phyloP scores from a whole-genome alignment of 1,140 invertebrate genomes.

The Papilio aristodemus region DNA sequence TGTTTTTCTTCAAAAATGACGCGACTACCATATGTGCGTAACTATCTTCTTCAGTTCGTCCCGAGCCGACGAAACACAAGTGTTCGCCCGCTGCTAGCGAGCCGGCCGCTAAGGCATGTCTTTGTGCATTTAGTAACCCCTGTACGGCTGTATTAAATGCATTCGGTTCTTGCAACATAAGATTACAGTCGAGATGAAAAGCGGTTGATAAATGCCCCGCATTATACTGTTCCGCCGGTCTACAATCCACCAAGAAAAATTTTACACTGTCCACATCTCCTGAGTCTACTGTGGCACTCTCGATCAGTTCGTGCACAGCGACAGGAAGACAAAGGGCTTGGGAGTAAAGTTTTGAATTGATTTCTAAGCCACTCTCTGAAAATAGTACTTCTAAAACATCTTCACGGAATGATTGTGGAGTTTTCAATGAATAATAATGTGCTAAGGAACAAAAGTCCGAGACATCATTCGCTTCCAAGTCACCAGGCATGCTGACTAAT shows the following conservation, averaged over 20 bases:
- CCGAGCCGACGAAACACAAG: slow-evolving; percentile 98
- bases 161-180: slow-evolving; percentile 97
- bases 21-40: slow-evolving; percentile 99
- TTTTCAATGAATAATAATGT: slow-evolving; percentile 95
- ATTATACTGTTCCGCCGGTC: slow-evolving; percentile 98
- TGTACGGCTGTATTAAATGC: slow-evolving; percentile 97
- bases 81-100: slow-evolving; percentile 97
- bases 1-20: slow-evolving; percentile 97
- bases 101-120: slow-evolving; percentile 92
- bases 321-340: slow-evolving; percentile 97
- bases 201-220: slow-evolving; percentile 97
- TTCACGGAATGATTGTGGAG: slow-evolving; percentile 94
- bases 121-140: slow-evolving; percentile 93
- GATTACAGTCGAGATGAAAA: slow-evolving; percentile 98
- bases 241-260: slow-evolving; percentile 98
- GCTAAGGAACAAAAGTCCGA: slow-evolving; percentile 97
- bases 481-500: slow-evolving; percentile 89
- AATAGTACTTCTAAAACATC: slow-evolving; percentile 84
- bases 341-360: slow-evolving; percentile 83
- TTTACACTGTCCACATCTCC: slow-evolving; percentile 84
- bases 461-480: slow-evolving; percentile 96
- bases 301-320: slow-evolving; percentile 91
- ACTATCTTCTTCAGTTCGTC: slow-evolving; percentile 96
- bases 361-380: slow-evolving; percentile 77
- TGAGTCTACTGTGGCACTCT: slow-evolving; percentile 86